Percentiles rank a stretch among this genome's conserved stretches.
These are phyloP conservation scores for Oreotragus oreotragus DNA, from an alignment of 2,113 vertebrate species.

Conservation along the genomic window DNA sequence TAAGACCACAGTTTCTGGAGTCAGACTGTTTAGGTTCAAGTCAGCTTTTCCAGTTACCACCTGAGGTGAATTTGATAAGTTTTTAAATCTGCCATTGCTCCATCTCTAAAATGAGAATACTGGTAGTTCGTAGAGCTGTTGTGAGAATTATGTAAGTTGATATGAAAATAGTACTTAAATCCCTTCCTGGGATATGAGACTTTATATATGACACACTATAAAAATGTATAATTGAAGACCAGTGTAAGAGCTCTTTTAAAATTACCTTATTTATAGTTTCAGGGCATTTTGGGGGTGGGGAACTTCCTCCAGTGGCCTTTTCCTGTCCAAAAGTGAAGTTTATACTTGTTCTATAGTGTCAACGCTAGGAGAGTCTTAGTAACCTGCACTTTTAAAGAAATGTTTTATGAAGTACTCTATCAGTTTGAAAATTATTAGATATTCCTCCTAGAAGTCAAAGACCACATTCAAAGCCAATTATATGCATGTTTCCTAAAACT, in stretches of 20 bases:
- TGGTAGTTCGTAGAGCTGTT: not conserved
- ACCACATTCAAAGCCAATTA: constrained; percentile 84
- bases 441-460: constrained; percentile 83
- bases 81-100: not conserved
- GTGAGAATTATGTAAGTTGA: not conserved
- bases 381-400: constrained; percentile 68
- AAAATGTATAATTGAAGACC: not conserved
- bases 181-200: not conserved
- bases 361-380: constrained; percentile 35
- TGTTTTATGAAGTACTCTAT: constrained; percentile 70
- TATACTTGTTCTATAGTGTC: not conserved
- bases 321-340: not conserved
- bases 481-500: constrained; percentile 84
- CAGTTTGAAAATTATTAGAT: constrained; percentile 81
- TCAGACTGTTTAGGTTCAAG: not conserved
- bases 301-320: not conserved
- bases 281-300: not conserved
- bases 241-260: constrained; percentile 1
- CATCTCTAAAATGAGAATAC: not conserved
- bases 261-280: not conserved
- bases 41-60: not conserved
- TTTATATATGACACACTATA: not conserved
- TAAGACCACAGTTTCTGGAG: not conserved
- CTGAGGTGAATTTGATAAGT: not conserved
- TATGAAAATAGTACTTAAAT: not conserved